Evolutionary conservation across 2,888 invertebrate species (phyloP).

Genomic region (Strigamia transsilvanica): DNA sequence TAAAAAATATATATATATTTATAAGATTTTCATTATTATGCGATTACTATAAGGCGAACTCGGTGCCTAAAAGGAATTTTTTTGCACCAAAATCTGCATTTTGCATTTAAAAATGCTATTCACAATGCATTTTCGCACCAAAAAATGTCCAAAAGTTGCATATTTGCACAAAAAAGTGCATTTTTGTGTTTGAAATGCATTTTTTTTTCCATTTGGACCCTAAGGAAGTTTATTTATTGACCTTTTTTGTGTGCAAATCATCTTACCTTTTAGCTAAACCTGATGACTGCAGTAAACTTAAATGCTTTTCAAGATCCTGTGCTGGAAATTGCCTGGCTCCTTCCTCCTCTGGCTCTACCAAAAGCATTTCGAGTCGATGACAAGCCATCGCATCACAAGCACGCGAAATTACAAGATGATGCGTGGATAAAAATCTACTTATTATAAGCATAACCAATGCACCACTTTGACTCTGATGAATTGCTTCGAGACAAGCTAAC

Average conservation of each 20-base stretch:
- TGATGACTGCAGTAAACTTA: constrained; percentile 68
- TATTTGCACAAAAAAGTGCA: too few relatives aligned
- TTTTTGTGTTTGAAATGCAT: too few relatives aligned
- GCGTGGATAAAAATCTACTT: constrained; percentile 73
- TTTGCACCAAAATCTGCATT: too few relatives aligned
- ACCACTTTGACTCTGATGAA: constrained; percentile 75
- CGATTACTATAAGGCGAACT: too few relatives aligned
- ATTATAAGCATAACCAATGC: constrained; percentile 72
- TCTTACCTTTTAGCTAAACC: constrained; percentile 69
- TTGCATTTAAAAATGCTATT: too few relatives aligned
- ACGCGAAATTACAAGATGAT: constrained; percentile 74
- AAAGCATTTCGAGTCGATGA: constrained; percentile 73
- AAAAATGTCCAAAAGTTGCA: too few relatives aligned
- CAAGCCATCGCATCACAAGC: constrained; percentile 78
- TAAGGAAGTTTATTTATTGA: too few relatives aligned
- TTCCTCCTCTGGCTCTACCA: constrained; percentile 69
- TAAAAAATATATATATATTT: too few relatives aligned
- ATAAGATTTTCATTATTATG: neutral
- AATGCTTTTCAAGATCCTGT: constrained; percentile 74
- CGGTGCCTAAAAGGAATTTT: too few relatives aligned
- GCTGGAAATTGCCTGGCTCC: constrained; percentile 73
- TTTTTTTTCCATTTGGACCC: too few relatives aligned
- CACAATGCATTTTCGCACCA: too few relatives aligned
- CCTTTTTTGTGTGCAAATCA: neutral
- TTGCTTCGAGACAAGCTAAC: constrained; percentile 73